phyloP scores from a whole-genome alignment of 2,113 vertebrate genomes.

The Todiramphus saurophagus region DNA sequence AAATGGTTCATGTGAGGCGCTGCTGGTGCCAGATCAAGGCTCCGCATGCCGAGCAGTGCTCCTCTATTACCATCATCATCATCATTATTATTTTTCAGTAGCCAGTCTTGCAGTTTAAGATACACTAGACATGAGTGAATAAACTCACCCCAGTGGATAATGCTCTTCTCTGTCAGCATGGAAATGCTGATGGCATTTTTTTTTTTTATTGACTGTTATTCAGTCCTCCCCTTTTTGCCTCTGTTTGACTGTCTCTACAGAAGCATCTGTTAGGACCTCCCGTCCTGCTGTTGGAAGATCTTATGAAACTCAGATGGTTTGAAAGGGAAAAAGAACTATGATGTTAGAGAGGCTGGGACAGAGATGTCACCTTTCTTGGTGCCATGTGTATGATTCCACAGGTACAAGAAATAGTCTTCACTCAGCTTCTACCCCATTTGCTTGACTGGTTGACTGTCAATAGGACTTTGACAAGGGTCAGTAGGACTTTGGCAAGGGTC shows the following conservation, averaged over 20 bases:
- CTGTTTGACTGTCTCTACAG: background rate
- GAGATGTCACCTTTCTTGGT: background rate
- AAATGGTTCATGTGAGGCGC: background rate
- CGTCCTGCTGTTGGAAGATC: rapidly evolving
- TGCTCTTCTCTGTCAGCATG: background rate
- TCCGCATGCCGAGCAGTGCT: rapidly evolving
- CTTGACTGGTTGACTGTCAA: background rate
- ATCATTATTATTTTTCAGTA: background rate
- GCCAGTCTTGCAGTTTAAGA: background rate
- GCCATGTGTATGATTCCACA: rapidly evolving
- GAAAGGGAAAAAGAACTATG: background rate
- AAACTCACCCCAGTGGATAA: background rate
- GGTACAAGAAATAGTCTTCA: background rate
- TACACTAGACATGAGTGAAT: background rate
- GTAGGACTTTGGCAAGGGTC: background rate
- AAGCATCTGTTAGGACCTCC: background rate
- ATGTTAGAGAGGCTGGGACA: background rate
- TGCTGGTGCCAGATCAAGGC: background rate
- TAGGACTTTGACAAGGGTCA: background rate
- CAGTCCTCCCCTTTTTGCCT: background rate
- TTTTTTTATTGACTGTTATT: background rate
- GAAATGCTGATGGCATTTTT: background rate
- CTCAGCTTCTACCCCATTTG: rapidly evolving
- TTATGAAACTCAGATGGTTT: background rate
- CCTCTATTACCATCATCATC: background rate